These are phyloP conservation scores for Microcebus murinus DNA, from an alignment of 2,113 vertebrate genomes.

Conservation along the genomic window DNA sequence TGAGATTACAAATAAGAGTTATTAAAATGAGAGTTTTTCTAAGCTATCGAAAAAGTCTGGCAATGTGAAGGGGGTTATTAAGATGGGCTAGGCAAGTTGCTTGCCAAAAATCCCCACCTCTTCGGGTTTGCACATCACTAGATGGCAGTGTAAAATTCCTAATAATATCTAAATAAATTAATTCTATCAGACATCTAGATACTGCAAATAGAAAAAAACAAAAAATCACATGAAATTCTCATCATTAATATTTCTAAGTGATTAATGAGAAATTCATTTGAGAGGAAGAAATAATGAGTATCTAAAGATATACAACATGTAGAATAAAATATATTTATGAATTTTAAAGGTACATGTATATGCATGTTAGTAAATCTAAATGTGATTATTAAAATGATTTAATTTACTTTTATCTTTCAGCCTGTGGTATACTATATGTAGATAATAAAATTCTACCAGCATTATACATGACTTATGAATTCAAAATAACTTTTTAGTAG, in stretches of 20 bases:
- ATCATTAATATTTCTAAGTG: not conserved
- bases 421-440: not conserved
- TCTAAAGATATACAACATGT: not conserved
- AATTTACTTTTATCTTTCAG: not conserved
- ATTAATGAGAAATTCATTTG: not conserved
- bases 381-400: not conserved
- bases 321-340: not conserved
- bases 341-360: not conserved
- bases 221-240: not conserved
- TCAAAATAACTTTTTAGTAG: constrained; percentile 29
- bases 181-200: constrained; percentile 10
- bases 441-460: not conserved
- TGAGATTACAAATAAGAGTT: not conserved
- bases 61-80: not conserved
- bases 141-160: constrained; percentile 70
- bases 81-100: not conserved
- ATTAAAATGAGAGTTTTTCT: not conserved
- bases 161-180: not conserved
- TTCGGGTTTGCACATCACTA: constrained; percentile 59
- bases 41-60: not conserved
- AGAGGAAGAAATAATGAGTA: not conserved
- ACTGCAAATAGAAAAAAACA: not conserved
- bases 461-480: constrained; percentile 23
- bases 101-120: not conserved
- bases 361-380: not conserved